Percentiles rank a stretch among this genome's conserved stretches.
Evolutionary conservation across 2,888 invertebrate genomes (phyloP).

Genomic region (Agrochola macilenta): DNA sequence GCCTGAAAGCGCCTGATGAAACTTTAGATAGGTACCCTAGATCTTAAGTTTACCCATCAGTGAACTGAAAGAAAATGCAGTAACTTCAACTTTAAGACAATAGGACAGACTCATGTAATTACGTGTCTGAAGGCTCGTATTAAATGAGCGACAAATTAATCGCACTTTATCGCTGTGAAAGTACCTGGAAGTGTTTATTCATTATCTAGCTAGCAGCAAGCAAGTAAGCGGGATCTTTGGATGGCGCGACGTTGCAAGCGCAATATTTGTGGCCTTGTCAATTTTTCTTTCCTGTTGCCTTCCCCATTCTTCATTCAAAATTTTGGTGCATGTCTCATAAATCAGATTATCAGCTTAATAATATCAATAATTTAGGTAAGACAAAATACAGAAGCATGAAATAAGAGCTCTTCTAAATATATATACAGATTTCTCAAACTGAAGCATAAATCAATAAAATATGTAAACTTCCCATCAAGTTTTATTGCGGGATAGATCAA

Average conservation of each 20-base stretch:
- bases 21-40: background rate
- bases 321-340: background rate
- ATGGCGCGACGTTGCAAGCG: background rate
- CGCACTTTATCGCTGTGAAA: background rate
- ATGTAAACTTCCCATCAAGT: constrained; percentile 9
- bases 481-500: constrained; percentile 26
- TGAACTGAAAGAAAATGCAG: background rate
- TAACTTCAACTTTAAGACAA: background rate
- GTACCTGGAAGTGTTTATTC: background rate
- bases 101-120: background rate
- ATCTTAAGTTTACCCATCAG: background rate
- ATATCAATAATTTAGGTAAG: background rate
- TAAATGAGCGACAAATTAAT: background rate
- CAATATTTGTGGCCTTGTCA: background rate
- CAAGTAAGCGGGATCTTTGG: too few relatives aligned
- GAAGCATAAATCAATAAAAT: background rate
- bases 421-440: constrained; percentile 9
- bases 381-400: background rate
- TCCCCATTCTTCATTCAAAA: background rate
- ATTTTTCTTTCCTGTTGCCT: background rate
- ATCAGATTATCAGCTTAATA: background rate
- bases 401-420: background rate
- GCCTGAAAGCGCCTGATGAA: background rate
- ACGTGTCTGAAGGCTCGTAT: background rate
- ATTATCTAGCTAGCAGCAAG: background rate